Evolutionary conservation across 2,797 vertebrate genomes (phyloP).

Genomic region (Chiroxiphia lanceolata): DNA sequence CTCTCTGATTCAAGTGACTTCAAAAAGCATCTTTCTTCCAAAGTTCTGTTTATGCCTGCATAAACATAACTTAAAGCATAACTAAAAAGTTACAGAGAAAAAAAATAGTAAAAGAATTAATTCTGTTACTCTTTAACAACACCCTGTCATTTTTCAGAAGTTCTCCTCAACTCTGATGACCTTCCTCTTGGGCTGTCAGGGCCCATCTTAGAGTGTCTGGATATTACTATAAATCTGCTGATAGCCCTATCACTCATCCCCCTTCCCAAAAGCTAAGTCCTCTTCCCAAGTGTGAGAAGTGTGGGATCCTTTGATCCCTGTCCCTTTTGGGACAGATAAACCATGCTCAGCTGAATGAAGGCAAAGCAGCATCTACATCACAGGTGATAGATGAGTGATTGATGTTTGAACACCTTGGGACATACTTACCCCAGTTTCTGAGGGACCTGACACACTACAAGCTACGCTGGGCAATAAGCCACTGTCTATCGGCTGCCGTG

Average conservation of each 20-base stretch:
- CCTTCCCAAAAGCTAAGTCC: not conserved
- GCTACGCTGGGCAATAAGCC: not conserved
- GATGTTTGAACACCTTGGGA: not conserved
- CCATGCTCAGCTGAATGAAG: not conserved
- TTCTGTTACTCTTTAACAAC: not conserved
- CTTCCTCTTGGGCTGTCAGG: not conserved
- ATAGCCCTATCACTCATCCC: not conserved
- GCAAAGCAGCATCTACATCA: not conserved
- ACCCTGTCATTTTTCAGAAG: not conserved
- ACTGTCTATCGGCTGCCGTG: not conserved
- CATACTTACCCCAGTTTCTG: not conserved
- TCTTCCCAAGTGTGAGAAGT: not conserved
- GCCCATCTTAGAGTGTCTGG: not conserved
- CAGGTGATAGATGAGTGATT: not conserved
- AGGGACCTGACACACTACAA: not conserved
- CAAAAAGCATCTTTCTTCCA: not conserved
- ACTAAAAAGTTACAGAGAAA: not conserved
- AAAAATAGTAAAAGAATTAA: not conserved
- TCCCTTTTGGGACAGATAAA: accelerated
- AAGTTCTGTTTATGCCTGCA: not conserved
- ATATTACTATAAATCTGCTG: not conserved
- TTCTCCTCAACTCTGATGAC: not conserved
- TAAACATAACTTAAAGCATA: not conserved
- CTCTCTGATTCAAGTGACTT: not conserved
- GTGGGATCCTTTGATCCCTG: not conserved